Conservation (phyloP, 2,888 invertebrate genomes). For the Polia nebulosa region DNA sequence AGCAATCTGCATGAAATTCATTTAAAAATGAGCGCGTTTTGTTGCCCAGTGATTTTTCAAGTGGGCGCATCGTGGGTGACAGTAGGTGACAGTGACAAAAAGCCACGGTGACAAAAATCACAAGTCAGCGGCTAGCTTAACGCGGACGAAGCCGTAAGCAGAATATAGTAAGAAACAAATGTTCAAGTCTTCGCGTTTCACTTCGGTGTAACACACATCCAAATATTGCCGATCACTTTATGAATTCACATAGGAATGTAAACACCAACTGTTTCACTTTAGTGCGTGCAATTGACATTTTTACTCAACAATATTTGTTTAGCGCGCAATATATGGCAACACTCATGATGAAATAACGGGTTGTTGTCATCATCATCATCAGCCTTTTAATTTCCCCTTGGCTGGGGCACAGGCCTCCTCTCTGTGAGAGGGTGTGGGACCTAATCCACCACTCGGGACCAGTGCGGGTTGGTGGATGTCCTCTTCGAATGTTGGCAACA, state of each 20-base stretch:
- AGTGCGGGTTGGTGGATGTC: too few relatives aligned
- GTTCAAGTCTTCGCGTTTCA: slow-evolving; percentile 23
- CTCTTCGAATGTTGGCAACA: slow-evolving; percentile 49
- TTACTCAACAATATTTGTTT: slow-evolving; percentile 68
- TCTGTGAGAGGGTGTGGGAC: too few relatives aligned
- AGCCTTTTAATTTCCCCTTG: too few relatives aligned
- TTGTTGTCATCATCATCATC: slow-evolving; percentile 46
- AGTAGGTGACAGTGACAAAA: too few relatives aligned
- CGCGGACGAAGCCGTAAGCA: not conserved
- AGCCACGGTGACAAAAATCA: too few relatives aligned
- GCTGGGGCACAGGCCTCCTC: too few relatives aligned
- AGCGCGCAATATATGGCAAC: slow-evolving; percentile 53
- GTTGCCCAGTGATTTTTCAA: too few relatives aligned
- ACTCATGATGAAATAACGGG: slow-evolving; percentile 50
- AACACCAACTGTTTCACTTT: slow-evolving; percentile 65
- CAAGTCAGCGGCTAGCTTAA: too few relatives aligned
- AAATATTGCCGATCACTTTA: slow-evolving; percentile 60
- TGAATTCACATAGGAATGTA: slow-evolving; percentile 75
- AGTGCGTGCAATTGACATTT: slow-evolving; percentile 63
- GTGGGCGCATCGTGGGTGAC: too few relatives aligned
- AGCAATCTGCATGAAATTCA: too few relatives aligned
- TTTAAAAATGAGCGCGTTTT: too few relatives aligned
- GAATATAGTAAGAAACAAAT: not conserved
- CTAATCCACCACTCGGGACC: too few relatives aligned
- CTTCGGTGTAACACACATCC: slow-evolving; percentile 61